Percentiles rank a stretch among this genome's conserved stretches.
These are phyloP conservation scores for Philereme vetulata DNA, from an alignment of 2,888 invertebrate species.

Conservation along the genomic window DNA sequence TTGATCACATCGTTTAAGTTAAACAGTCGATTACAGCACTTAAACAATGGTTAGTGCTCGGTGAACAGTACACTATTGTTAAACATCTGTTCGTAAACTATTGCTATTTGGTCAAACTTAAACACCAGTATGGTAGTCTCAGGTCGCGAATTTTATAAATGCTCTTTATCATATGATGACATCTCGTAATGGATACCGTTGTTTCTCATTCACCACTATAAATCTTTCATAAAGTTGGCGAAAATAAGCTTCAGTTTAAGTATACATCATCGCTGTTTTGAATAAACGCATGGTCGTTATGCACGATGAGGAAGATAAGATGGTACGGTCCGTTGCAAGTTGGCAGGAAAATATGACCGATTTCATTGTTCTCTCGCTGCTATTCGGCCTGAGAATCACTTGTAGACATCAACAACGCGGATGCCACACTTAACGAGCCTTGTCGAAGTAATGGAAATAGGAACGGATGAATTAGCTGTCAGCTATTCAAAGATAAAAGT, in stretches of 20 bases:
- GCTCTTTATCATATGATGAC: constrained; percentile 12
- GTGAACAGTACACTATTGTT: too few relatives aligned
- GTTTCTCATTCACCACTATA: constrained; percentile 44
- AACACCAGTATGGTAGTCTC: too few relatives aligned
- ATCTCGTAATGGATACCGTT: constrained; percentile 33
- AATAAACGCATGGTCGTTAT: constrained; percentile 76
- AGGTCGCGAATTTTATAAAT: too few relatives aligned
- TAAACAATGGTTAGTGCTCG: too few relatives aligned
- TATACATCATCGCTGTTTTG: constrained; percentile 69
- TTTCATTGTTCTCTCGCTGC: constrained; percentile 79
- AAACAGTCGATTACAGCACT: too few relatives aligned
- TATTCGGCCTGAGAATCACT: constrained; percentile 80
- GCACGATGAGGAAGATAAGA: constrained; percentile 75
- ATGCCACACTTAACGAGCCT: constrained; percentile 81
- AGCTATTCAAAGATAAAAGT: constrained; percentile 73
- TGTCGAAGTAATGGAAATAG: constrained; percentile 80
- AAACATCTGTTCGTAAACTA: too few relatives aligned
- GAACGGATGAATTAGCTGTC: constrained; percentile 77
- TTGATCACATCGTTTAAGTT: too few relatives aligned
- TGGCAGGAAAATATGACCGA: constrained; percentile 82
- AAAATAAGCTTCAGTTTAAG: constrained; percentile 73
- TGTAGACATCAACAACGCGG: constrained; percentile 79
- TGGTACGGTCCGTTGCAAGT: constrained; percentile 75
- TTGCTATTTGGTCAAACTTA: too few relatives aligned
- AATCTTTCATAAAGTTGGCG: constrained; percentile 66